Conservation (phyloP, 2,113 vertebrate genomes). For the Solea solea region DNA sequence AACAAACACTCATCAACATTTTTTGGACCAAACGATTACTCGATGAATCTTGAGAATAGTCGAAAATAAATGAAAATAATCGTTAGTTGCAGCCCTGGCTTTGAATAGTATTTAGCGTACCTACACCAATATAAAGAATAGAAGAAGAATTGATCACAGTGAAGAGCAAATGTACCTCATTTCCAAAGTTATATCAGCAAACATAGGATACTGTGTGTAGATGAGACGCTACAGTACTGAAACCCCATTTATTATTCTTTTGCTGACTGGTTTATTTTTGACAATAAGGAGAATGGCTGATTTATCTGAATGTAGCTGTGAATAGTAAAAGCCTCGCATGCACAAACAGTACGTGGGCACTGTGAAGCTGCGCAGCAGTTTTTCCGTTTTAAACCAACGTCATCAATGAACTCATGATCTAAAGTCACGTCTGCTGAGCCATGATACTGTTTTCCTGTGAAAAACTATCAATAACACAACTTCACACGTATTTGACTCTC, state of each 20-base stretch:
- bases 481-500: background rate
- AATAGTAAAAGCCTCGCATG: background rate
- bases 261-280: background rate
- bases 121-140: too few species aligned
- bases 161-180: too few species aligned
- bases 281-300: background rate
- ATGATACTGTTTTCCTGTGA: slow-evolving; percentile 2
- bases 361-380: slow-evolving; percentile 19
- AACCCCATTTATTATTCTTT: background rate
- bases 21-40: too few species aligned
- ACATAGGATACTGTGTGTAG: background rate
- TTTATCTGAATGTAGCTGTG: slow-evolving; percentile 1
- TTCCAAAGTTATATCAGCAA: too few species aligned
- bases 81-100: too few species aligned
- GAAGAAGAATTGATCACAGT: too few species aligned
- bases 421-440: background rate
- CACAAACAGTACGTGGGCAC: slow-evolving; percentile 27
- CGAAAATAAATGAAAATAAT: too few species aligned
- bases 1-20: too few species aligned
- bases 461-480: background rate
- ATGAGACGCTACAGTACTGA: too few species aligned
- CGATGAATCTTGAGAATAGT: too few species aligned
- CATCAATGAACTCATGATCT: slow-evolving; percentile 30
- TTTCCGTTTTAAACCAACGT: slow-evolving; percentile 55
- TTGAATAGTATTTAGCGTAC: too few species aligned